Conservation (phyloP, 1,140 invertebrate species). For the Pinna nobilis region DNA sequence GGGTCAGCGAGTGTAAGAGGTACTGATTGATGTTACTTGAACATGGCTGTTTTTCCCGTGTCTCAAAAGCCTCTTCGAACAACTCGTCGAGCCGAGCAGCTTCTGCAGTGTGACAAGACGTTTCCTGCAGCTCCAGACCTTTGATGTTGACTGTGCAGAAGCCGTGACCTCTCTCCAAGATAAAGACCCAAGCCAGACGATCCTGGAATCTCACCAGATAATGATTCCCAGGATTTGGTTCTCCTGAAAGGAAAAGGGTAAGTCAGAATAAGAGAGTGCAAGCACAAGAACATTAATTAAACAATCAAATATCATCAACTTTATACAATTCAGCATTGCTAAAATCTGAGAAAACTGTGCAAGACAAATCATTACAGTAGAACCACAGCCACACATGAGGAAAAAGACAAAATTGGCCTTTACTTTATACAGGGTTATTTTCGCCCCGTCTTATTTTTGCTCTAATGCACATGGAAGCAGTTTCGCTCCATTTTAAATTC, state of each 20-base stretch:
- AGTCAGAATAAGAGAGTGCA: neutral
- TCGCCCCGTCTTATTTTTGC: too few relatives aligned
- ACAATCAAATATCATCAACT: neutral
- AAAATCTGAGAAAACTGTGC: too few relatives aligned
- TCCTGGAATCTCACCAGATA: slow-evolving; percentile 76
- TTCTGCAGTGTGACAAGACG: slow-evolving; percentile 77
- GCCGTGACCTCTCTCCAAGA: slow-evolving; percentile 74
- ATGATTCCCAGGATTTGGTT: slow-evolving; percentile 73
- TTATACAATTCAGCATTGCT: too few relatives aligned
- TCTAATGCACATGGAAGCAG: too few relatives aligned
- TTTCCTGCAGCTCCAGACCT: slow-evolving; percentile 77
- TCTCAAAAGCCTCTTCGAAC: slow-evolving; percentile 73
- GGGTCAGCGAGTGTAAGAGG: slow-evolving; percentile 70
- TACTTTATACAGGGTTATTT: too few relatives aligned
- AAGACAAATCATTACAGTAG: too few relatives aligned
- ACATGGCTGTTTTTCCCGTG: slow-evolving; percentile 17
- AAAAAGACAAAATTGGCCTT: too few relatives aligned
- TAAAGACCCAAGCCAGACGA: slow-evolving; percentile 74
- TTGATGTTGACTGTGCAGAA: slow-evolving; percentile 74
- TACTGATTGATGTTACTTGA: slow-evolving; percentile 64
- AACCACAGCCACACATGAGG: too few relatives aligned
- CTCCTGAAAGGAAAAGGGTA: slow-evolving; percentile 61
- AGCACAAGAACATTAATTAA: neutral
- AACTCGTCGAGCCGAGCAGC: slow-evolving; percentile 76
- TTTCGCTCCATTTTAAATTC: too few relatives aligned